These are phyloP conservation scores for Artibeus jamaicensis DNA, from an alignment of 2,797 vertebrate genomes.

Conservation along the genomic window DNA sequence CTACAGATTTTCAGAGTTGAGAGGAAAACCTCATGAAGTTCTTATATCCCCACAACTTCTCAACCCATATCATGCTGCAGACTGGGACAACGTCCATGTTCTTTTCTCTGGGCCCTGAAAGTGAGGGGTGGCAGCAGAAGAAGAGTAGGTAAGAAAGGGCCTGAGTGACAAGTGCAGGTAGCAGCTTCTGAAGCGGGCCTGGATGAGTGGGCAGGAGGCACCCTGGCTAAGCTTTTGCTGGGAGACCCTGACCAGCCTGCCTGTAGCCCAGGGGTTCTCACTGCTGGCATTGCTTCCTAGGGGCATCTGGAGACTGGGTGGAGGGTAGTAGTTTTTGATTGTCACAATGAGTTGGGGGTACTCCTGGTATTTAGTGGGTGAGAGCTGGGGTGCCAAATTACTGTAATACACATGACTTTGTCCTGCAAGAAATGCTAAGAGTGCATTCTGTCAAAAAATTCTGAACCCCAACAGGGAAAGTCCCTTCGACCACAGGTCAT, in stretches of 20 bases:
- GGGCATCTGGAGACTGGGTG: not conserved
- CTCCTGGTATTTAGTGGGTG: not conserved
- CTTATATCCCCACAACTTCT: not conserved
- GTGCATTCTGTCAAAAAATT: not conserved
- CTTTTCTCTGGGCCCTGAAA: not conserved
- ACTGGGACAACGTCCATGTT: not conserved
- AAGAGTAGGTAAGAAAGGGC: not conserved
- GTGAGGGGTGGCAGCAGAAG: not conserved
- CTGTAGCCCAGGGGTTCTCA: not conserved
- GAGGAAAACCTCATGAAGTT: not conserved
- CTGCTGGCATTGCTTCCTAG: accelerated
- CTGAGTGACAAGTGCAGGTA: not conserved
- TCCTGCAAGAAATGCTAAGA: not conserved
- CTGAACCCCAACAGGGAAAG: not conserved
- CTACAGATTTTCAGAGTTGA: not conserved
- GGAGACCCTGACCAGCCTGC: not conserved
- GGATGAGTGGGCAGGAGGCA: not conserved
- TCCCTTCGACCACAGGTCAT: not conserved
- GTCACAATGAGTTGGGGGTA: not conserved
- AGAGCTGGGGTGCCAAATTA: not conserved
- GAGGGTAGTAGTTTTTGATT: not conserved
- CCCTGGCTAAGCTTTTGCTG: not conserved
- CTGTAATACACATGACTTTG: not conserved
- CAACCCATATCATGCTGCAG: not conserved
- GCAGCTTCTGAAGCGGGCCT: not conserved